Base-by-base conservation (phyloP, 2,888 invertebrate species). In the Drosophila pseudotakahashii region DNA sequence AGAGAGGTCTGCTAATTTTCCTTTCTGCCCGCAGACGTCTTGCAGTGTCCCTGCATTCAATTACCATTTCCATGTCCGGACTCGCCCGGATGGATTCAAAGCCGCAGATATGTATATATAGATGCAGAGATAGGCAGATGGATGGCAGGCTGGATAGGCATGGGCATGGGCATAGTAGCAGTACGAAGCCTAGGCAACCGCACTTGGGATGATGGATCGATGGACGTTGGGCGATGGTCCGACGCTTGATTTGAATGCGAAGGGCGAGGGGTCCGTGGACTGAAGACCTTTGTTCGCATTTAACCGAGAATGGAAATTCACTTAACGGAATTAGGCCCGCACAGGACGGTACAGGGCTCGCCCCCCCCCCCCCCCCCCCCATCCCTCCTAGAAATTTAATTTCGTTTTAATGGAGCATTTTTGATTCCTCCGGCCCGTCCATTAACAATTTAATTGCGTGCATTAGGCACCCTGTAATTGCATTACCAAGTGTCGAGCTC, bases 371-470 rank as follows among this genome's bases (percentile, higher is more conserved):
- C n/a, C n/a, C n/a, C n/a, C n/a, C n/a, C n/a, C n/a, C n/a, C n/a
- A n/a, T 11, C 13, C 37, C 19, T 10, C 69, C 61, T 63, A 47
- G 48, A 64, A 83, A 81, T 81, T 78, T 68, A 69, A 80, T 81
- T 81, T 71, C 26, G 41, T 53, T 69, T 57, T 23, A 2, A 30
- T 62, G 79, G 69, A 61, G 53, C 63, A 83, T 70, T 77, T 79
- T 81, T 76, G 74, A 79, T 80, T 82, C 70, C 42, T 19, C 32
- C 32, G 23, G 41, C 23, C 7, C 64, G 67, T 70, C 81, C 79
- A 81, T 83, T 81, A 77, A 68, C 71, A 77, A 76, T 84, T 81
- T 84, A 84, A 82, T 82, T 82, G 77, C 71, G 63, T 68, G 77
- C 80, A 79, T 81, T 75, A 68, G 72, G 83, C 71, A 73, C 72